Base-by-base conservation (phyloP, 2,113 vertebrate genomes). In the Myotis davidii region DNA sequence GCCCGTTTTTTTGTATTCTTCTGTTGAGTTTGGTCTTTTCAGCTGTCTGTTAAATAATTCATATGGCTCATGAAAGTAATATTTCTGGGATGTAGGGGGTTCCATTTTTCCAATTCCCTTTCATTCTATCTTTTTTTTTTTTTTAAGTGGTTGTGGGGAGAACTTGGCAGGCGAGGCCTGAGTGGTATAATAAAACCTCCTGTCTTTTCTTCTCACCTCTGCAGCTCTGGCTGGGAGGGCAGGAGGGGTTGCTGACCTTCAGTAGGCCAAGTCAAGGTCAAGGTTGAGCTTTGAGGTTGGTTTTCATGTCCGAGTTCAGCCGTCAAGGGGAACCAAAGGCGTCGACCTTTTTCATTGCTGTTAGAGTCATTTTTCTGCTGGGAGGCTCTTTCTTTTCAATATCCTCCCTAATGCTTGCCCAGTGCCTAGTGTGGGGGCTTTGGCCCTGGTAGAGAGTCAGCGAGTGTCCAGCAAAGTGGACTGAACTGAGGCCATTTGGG, bases 41-140 rank as follows among this genome's bases (percentile, higher is more conserved):
- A 97, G 96, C 97, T 77, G 94, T 97, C 90, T 98, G 95, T 96
- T 98, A 97, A 98, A 98, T 98, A 98, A 98, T 98, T 98, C 93
- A 96, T 96, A 74, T 56, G 25, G 79, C 97, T 98, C 95, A 96
- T 97, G 90, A 97, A 97, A 97, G 77, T 93, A 96, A 79, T 95
- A 93, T 98, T 97, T 98, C 95, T 97, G 91, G 96, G 90, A 98
- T 96, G 96, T 34, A 76, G 61, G 73, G 95, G 67, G 95, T 97
- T 96, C 93, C 89, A 96, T 94, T 97, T 96, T 96, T 94, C 91
- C 96, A 84, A 70, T 97, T 98, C 96, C 94, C 70, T 97, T 97
- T 96, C 93, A 97, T 50, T 95, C 70, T 32, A 84, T 94, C 79
- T 74, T 96, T 93, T 94, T 87, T 91, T 91, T 39, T 77, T 79